A percentile compares a stretch with the other conserved stretches of the same genome.
Conservation (phyloP, 2,113 vertebrate genomes). For the Meriones unguiculatus region DNA sequence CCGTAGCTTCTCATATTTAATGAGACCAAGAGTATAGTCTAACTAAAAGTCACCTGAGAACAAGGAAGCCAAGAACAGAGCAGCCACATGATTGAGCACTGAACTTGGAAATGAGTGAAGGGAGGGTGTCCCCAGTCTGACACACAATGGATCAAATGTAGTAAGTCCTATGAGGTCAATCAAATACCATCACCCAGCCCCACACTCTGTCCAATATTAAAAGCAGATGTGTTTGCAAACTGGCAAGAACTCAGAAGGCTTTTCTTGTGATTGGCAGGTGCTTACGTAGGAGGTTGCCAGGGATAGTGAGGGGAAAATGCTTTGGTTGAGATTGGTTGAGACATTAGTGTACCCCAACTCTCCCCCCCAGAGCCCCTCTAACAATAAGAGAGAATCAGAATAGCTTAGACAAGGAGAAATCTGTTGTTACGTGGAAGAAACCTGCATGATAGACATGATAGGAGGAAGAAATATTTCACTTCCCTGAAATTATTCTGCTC, state of each 20-base stretch:
- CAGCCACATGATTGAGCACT: conserved; percentile 19
- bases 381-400: conserved; percentile 81
- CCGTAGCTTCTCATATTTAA: conserved; percentile 41
- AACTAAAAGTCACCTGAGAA: background rate
- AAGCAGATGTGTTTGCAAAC: conserved; percentile 88
- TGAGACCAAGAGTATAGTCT: conserved; percentile 60
- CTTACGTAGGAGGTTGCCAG: conserved; percentile 54
- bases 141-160: conserved; percentile 86
- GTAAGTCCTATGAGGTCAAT: conserved; percentile 88
- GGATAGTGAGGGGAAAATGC: conserved; percentile 47
- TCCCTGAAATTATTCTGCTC: conserved; percentile 83
- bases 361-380: conserved; percentile 65
- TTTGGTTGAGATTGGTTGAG: conserved; percentile 84
- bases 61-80: conserved; percentile 5
- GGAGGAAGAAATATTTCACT: conserved; percentile 81
- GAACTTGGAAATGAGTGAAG: conserved; percentile 67
- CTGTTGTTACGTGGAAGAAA: conserved; percentile 84
- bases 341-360: conserved; percentile 75
- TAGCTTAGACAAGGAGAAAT: conserved; percentile 82
- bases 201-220: conserved; percentile 87
- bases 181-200: conserved; percentile 82
- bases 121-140: conserved; percentile 80
- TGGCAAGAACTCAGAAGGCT: conserved; percentile 84
- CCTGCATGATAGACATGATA: conserved; percentile 58
- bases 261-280: conserved; percentile 79